A percentile compares a stretch with the other conserved stretches of the same genome.
These are phyloP conservation scores for Drosophila insularis DNA, from an alignment of 1,140 invertebrate species.

Conservation along the genomic window DNA sequence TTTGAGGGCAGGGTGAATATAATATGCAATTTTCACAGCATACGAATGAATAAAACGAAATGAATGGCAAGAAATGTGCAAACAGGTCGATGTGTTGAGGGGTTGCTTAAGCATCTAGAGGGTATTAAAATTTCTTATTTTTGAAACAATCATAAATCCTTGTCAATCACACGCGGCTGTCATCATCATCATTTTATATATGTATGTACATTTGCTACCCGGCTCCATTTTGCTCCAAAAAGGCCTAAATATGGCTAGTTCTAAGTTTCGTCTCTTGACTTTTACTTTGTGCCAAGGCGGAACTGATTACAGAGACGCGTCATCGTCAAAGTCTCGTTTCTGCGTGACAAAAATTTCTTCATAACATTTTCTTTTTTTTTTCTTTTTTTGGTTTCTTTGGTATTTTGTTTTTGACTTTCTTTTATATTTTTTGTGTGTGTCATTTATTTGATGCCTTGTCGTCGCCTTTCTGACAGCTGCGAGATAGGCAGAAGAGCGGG, in stretches of 20 bases:
- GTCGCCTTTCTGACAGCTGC: constrained; percentile 64
- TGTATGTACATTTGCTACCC: background rate
- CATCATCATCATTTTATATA: constrained; percentile 60
- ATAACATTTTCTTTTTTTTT: constrained; percentile 15
- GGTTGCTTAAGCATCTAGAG: background rate
- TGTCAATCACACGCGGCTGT: constrained; percentile 80
- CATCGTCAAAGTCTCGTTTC: constrained; percentile 45
- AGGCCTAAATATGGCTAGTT: constrained; percentile 58
- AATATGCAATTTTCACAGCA: constrained; percentile 70
- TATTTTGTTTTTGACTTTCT: constrained; percentile 22
- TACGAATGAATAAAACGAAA: constrained; percentile 50
- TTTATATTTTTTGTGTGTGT: constrained; percentile 48
- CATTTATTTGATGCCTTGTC: constrained; percentile 69
- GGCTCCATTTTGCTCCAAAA: constrained; percentile 33
- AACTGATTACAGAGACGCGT: constrained; percentile 72
- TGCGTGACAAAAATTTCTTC: constrained; percentile 70
- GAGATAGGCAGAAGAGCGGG: constrained; percentile 31
- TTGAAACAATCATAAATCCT: constrained; percentile 80
- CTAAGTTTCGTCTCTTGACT: constrained; percentile 51
- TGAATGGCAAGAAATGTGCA: constrained; percentile 41
- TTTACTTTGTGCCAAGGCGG: constrained; percentile 72
- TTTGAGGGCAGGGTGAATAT: constrained; percentile 8
- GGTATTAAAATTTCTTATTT: constrained; percentile 60
- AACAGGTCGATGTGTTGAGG: constrained; percentile 55
- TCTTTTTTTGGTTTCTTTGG: no score